Conservation (phyloP, 2,113 vertebrate genomes). For the Brachypodius melanocephalos region DNA sequence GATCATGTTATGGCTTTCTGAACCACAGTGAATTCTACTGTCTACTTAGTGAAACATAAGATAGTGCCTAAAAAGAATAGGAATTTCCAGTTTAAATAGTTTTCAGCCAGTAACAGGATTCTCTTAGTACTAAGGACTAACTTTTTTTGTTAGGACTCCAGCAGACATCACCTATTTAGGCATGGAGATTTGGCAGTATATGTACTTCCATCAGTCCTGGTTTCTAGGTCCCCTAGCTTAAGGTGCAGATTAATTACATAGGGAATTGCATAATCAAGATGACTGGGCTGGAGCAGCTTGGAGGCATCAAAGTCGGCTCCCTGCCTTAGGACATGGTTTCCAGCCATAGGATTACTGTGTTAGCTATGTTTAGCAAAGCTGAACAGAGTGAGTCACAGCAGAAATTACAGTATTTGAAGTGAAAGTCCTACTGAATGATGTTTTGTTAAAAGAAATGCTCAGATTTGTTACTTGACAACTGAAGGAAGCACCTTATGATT, state of each 20-base stretch:
- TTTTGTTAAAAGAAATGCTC: neutral
- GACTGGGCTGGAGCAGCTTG: neutral
- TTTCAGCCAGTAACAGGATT: neutral
- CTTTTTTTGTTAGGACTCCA: neutral
- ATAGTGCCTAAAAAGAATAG: neutral
- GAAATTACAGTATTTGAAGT: neutral
- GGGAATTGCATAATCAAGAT: neutral
- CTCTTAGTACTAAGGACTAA: neutral
- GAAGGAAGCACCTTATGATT: neutral
- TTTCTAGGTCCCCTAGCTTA: neutral
- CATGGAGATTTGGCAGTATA: neutral
- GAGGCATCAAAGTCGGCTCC: neutral
- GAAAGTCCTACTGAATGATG: neutral
- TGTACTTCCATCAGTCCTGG: neutral
- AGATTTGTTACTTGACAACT: neutral
- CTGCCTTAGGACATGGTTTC: neutral
- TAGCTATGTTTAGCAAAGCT: neutral
- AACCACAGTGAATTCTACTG: neutral
- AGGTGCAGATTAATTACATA: neutral
- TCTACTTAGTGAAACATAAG: neutral
- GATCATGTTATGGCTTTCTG: neutral
- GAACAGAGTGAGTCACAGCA: neutral
- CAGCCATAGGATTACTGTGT: neutral
- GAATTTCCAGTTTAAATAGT: neutral
- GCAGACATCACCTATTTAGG: neutral